A percentile compares a stretch with the other conserved stretches of the same genome.
phyloP scores from a whole-genome alignment of 2,113 vertebrate species.

The Scatophagus argus region DNA sequence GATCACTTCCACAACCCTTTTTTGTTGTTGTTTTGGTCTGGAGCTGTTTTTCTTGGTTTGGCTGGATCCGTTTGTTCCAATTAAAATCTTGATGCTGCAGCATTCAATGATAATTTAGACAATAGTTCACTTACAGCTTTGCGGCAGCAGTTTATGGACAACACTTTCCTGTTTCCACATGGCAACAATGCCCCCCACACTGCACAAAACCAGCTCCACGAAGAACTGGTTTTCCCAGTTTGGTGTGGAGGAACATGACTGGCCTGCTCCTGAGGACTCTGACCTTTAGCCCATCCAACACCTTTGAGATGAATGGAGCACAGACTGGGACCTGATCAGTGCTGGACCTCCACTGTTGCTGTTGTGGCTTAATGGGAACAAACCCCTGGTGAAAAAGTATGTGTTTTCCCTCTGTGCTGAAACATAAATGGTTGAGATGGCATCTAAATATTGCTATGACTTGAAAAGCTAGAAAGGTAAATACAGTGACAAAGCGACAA shows the following conservation, averaged over 20 bases:
- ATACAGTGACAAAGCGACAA: background rate
- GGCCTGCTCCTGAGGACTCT: background rate
- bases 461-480: too few relatives aligned
- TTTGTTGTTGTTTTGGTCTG: background rate
- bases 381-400: background rate
- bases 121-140: background rate
- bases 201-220: background rate
- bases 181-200: too few relatives aligned
- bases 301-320: background rate
- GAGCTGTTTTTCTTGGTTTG: constrained; percentile 26
- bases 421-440: background rate
- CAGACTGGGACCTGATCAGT: background rate
- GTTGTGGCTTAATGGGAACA: background rate
- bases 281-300: background rate
- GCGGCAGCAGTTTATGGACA: background rate
- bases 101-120: background rate
- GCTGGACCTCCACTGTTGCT: background rate
- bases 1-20: background rate
- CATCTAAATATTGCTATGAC: background rate
- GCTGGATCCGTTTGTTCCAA: background rate
- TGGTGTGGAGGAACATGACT: background rate
- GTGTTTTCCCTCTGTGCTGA: background rate
- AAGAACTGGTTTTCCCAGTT: rapidly evolving
- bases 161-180: background rate
- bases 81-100: background rate